Evolutionary conservation across 2,797 vertebrate species (phyloP), one percentile per base, ranked within the genome.

Genomic region (Siniperca undulata): DNA sequence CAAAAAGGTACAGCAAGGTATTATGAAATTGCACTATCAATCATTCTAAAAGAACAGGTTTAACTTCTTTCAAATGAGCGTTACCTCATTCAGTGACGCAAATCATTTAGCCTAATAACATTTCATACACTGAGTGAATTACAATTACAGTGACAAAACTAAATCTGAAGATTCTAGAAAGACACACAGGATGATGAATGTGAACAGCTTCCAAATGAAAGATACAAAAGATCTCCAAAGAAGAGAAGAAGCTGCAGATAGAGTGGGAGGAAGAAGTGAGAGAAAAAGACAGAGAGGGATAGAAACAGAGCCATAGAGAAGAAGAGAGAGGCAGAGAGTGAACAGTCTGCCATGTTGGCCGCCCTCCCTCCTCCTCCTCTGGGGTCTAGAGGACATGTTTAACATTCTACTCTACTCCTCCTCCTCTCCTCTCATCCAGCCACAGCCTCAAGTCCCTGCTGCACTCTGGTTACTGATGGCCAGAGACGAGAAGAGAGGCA

Each of bases 311-410:
- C 78, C 80, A 58, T 7, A 68, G 86, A 82, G 76, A 80, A 64
- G 71, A 77, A 52, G 58, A 77, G 82, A 67, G 80, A 73, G 69
- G 44, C 52, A 77, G 78, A 76, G 77, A 82, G 74, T 70, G 83
- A 86, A 78, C 72, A 86, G 87, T 83, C 88, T 91, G 89, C 90
- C 91, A 86, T 90, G 90, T 88, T 92, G 90, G 89, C 92, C 84
- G 81, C 86, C 88, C 90, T 89, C 82, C 83, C 76, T 87, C 91
- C 88, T 92, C 94, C 81, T 90, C 88, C 89, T 91, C 90, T 86
- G 83, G 89, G 92, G 89, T 93, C 86, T 91, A 93, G 92, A 95
- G 94, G 94, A 95, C 94, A 93, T 92, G 86, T 93, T 95, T 95
- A 95, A 93, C 93, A 96, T 96, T 95, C 95, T 90, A 79, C 88